Conservation (phyloP, 2,888 invertebrate genomes). For the Drosophila conformis region DNA sequence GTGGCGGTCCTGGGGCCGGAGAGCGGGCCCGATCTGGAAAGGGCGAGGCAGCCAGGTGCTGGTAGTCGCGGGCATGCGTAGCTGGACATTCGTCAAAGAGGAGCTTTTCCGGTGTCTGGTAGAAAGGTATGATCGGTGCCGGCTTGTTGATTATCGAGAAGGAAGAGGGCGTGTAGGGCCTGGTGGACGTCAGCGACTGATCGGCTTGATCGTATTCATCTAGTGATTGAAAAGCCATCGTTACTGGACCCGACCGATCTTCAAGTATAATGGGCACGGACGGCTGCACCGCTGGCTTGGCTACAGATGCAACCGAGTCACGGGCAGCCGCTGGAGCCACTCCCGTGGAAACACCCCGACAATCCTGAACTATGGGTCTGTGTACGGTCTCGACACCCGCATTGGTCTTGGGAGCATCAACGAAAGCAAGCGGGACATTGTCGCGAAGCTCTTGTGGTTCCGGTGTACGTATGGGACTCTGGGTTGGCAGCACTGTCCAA, state of each 20-base stretch:
- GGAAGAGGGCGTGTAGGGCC: slow-evolving; percentile 88
- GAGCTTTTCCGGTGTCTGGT: slow-evolving; percentile 89
- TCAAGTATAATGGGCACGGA: slow-evolving; percentile 84
- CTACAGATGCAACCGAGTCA: slow-evolving; percentile 40
- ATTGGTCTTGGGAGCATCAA: slow-evolving; percentile 78
- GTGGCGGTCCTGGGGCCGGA: slow-evolving; percentile 90
- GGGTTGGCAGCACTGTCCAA: slow-evolving; percentile 87
- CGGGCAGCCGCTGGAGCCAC: slow-evolving; percentile 57
- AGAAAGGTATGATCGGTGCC: slow-evolving; percentile 91
- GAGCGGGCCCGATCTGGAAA: slow-evolving; percentile 89
- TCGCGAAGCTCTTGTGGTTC: slow-evolving; percentile 86
- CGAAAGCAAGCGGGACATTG: slow-evolving; percentile 85
- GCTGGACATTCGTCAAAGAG: slow-evolving; percentile 89
- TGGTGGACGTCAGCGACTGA: slow-evolving; percentile 81
- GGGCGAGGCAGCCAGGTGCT: slow-evolving; percentile 89
- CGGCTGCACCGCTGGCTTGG: slow-evolving; percentile 47
- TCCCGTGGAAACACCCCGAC: neutral
- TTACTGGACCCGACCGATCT: slow-evolving; percentile 86
- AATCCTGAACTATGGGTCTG: slow-evolving; percentile 73
- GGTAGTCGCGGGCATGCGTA: slow-evolving; percentile 87
- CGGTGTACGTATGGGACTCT: slow-evolving; percentile 87
- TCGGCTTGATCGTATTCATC: slow-evolving; percentile 86
- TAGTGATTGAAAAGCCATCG: slow-evolving; percentile 89
- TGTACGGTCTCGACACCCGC: slow-evolving; percentile 59
- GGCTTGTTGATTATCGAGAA: slow-evolving; percentile 88